These are phyloP conservation scores for Tupaia chinensis DNA, from an alignment of 2,113 vertebrate species.

Conservation along the genomic window DNA sequence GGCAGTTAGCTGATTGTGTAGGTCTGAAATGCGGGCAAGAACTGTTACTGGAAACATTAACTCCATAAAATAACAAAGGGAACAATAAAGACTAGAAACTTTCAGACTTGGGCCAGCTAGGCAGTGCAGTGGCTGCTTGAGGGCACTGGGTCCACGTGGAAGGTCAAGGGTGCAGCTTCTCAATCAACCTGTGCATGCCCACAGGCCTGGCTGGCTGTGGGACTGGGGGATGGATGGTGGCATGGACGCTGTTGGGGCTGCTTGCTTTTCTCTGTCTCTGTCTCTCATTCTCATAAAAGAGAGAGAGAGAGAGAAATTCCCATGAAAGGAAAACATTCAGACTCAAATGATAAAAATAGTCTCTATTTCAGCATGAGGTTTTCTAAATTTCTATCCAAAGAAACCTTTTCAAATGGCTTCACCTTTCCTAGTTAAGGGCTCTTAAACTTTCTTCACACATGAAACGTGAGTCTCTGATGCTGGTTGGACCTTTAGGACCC, in stretches of 20 bases:
- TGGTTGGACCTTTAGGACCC: not conserved
- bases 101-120: no score
- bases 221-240: no score
- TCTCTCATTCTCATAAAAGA: no score
- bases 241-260: no score
- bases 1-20: not conserved
- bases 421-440: not conserved
- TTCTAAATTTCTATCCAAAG: not conserved
- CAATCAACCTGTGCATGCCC: no score
- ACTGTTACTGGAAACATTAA: not conserved
- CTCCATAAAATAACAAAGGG: not conserved
- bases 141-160: no score
- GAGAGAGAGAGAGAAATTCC: no score
- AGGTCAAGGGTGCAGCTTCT: no score
- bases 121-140: no score
- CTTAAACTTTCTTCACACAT: not conserved
- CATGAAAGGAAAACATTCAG: not conserved
- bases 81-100: not conserved
- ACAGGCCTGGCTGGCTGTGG: no score
- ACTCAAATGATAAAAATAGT: not conserved
- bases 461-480: not conserved
- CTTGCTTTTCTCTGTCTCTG: no score
- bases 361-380: not conserved
- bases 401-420: not conserved
- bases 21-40: constrained; percentile 1